Conservation (phyloP, 92 coral and sea anemone genomes). For the Porites cylindrica region DNA sequence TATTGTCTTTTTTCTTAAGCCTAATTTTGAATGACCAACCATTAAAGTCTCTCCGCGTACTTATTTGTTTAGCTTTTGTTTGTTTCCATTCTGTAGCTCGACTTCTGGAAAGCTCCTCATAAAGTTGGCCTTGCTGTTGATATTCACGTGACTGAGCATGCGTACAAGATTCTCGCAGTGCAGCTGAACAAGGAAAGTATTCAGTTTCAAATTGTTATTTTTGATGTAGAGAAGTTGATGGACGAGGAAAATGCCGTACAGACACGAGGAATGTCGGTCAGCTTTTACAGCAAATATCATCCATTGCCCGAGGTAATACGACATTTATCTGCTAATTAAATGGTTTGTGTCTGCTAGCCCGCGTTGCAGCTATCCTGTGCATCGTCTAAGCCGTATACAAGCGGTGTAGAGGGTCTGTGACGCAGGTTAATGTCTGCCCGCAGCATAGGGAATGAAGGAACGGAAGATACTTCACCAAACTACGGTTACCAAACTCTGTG, state of each 20-base stretch:
- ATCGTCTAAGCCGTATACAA: too few relatives aligned
- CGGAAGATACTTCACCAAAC: too few relatives aligned
- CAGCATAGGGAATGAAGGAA: too few relatives aligned
- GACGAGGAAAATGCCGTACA: slow-evolving; percentile 64
- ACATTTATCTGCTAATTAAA: background rate
- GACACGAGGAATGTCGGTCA: slow-evolving; percentile 29
- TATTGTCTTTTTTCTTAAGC: too few relatives aligned
- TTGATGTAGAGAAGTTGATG: slow-evolving; percentile 72
- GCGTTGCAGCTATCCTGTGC: too few relatives aligned
- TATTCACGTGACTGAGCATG: slow-evolving; percentile 67
- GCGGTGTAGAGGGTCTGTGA: too few relatives aligned
- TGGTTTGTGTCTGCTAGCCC: background rate
- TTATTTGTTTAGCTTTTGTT: background rate
- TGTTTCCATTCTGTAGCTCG: slow-evolving; percentile 51
- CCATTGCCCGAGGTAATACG: slow-evolving; percentile 57
- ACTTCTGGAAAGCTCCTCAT: slow-evolving; percentile 84
- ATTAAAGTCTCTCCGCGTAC: too few relatives aligned
- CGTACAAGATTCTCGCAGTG: slow-evolving; percentile 60
- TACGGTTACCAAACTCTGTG: too few relatives aligned
- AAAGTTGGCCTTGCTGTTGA: slow-evolving; percentile 75
- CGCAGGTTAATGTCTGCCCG: too few relatives aligned
- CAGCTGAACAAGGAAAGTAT: slow-evolving; percentile 57
- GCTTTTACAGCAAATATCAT: slow-evolving; percentile 71
- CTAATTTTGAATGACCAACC: too few relatives aligned
- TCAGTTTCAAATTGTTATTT: slow-evolving; percentile 70